Evolutionary conservation across 2,113 vertebrate genomes (phyloP).

Genomic region (Macaca mulatta): DNA sequence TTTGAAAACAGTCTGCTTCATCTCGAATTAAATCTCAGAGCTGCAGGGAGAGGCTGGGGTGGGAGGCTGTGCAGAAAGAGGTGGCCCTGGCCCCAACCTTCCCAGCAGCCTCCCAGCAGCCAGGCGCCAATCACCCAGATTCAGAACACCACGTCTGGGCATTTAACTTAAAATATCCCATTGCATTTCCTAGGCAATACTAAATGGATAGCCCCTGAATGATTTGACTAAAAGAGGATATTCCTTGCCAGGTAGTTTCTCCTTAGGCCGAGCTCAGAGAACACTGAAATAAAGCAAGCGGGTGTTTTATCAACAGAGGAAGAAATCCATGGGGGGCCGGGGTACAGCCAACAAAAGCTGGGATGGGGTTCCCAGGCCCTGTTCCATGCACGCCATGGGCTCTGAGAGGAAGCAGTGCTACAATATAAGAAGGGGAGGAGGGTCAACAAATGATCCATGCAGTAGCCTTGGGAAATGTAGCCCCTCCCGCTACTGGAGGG

Average conservation of each 20-base stretch:
- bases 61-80: background rate
- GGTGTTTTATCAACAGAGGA: background rate
- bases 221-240: background rate
- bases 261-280: background rate
- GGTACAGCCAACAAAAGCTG: background rate
- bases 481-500: background rate
- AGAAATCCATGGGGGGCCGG: background rate
- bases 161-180: background rate
- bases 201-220: constrained; percentile 54
- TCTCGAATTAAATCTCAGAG: background rate
- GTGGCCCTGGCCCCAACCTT: accelerated
- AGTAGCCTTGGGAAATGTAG: background rate
- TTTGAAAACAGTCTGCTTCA: accelerated
- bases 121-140: background rate
- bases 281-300: background rate
- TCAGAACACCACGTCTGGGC: background rate
- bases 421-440: background rate
- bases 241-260: constrained; percentile 51
- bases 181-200: constrained; percentile 25
- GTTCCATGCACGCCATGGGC: background rate
- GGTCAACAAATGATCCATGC: constrained; percentile 35
- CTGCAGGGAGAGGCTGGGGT: accelerated
- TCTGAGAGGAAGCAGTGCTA: background rate
- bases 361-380: background rate
- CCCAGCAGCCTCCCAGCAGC: background rate